These are phyloP conservation scores for Lates japonicus DNA, from an alignment of 2,797 vertebrate genomes.

Conservation along the genomic window DNA sequence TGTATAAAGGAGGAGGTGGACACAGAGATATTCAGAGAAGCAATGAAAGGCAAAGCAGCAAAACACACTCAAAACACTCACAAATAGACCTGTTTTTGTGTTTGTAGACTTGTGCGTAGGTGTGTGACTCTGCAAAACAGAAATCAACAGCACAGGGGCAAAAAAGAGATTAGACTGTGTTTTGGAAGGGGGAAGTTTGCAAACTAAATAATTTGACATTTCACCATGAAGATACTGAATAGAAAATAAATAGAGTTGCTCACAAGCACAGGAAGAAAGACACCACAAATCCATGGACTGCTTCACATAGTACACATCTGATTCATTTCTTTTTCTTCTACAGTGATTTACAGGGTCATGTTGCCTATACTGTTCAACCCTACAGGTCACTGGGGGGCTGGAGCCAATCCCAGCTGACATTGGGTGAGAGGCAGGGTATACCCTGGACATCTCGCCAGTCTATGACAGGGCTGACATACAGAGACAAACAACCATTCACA, in stretches of 20 bases:
- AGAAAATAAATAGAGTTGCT: constrained; percentile 23
- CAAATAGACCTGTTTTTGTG: background rate
- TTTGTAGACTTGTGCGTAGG: constrained; percentile 12
- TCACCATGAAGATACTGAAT: constrained; percentile 19
- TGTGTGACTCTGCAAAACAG: constrained; percentile 30
- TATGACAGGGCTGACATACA: too few species aligned
- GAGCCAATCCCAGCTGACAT: too few species aligned
- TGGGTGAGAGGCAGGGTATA: too few species aligned
- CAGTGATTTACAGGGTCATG: background rate
- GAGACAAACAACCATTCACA: too few species aligned
- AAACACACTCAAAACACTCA: background rate
- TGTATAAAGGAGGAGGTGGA: constrained; percentile 15
- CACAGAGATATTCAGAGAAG: constrained; percentile 10
- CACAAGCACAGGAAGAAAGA: constrained; percentile 16
- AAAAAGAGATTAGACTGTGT: constrained; percentile 21
- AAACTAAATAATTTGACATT: constrained; percentile 49
- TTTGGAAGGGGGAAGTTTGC: constrained; percentile 35
- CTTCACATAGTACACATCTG: background rate
- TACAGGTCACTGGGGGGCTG: too few species aligned
- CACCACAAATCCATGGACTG: constrained; percentile 5
- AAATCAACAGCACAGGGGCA: constrained; percentile 15
- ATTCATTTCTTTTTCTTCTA: background rate
- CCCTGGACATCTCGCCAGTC: too few species aligned
- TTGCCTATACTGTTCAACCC: background rate
- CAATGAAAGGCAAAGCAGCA: constrained; percentile 8